Percentiles rank a stretch among this genome's conserved stretches.
phyloP scores from a whole-genome alignment of 2,113 vertebrate species.

The Nematolebias whitei region DNA sequence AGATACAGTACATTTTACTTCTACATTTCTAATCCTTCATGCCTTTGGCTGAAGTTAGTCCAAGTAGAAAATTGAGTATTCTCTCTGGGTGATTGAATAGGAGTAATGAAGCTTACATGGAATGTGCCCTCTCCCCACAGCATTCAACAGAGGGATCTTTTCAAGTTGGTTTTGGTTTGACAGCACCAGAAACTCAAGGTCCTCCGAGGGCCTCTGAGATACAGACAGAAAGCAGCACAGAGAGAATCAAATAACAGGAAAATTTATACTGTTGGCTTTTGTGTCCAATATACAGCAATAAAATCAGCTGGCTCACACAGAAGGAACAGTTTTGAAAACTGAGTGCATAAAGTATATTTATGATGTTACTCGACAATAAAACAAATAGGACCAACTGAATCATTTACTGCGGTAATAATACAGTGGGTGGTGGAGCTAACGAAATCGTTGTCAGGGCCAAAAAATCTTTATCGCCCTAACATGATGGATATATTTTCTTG shows the following conservation, averaged over 20 bases:
- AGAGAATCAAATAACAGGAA: neutral
- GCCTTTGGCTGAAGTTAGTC: conserved; percentile 37
- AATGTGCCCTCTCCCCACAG: conserved; percentile 65
- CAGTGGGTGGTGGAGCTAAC: neutral
- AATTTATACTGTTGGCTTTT: neutral
- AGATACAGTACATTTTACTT: neutral
- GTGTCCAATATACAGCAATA: conserved; percentile 32
- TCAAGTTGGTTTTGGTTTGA: conserved; percentile 67
- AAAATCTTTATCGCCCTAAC: neutral
- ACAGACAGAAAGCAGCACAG: conserved; percentile 13
- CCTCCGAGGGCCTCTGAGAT: conserved; percentile 36
- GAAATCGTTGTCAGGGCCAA: neutral
- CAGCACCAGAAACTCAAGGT: conserved; percentile 61
- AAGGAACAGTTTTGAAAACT: conserved; percentile 6
- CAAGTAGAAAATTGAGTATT: conserved; percentile 51
- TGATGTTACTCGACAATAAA: no score
- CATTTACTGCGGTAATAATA: neutral
- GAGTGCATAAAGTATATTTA: conserved; percentile 24
- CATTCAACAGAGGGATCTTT: conserved; percentile 62
- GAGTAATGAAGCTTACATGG: conserved; percentile 72
- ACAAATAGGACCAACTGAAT: conserved; percentile 37
- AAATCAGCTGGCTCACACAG: neutral
- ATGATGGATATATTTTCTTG: neutral
- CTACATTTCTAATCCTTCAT: conserved; percentile 15
- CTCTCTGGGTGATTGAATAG: conserved; percentile 65